Base-by-base conservation (phyloP, 1,140 invertebrate genomes). In the Oscheius sp. region DNA sequence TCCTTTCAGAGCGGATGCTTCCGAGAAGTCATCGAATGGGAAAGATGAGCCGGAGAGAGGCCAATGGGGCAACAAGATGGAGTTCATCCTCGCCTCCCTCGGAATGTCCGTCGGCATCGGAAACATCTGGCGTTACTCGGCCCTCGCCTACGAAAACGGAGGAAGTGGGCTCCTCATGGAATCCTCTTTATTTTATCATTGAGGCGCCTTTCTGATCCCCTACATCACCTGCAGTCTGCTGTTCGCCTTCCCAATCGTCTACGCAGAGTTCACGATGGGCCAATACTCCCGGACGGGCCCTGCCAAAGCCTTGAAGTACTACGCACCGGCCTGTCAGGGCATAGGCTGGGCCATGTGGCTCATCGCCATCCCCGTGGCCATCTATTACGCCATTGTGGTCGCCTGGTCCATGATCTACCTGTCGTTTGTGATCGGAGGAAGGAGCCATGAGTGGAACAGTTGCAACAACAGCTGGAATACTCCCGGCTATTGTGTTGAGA, bases 81-180 rank as follows among this genome's bases (percentile, higher is more conserved):
- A 95, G 82, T 94, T 94, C 85, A 88, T 95, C n/a, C 88, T 95
- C 2, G 93, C 92, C 20, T 91, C 93, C 66, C 93, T 93, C 75
- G 92, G 92, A 2, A 93, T 93, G 77, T 92, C 92, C 0, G 92
- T 93, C 1, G 75, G 75, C 15, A 35, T 76, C 10, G 75, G 75
- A 10, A 76, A 76, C 46, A 3, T 76, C 2, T 76, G 92, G 94
- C 89, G 93, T 79, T 97, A 96, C 87, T 93, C 93, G 10, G 95
- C 94, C 84, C 86, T 95, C 64, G 94, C 92, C 81, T 93, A 95
- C 86, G 91, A 93, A 84, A 95, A 96, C 86, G 93, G 93, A 58
- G 93, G 93, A 86, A 23, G 10, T 13, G 65, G 52, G 13, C 66
- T 73, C 26, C 49, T 66, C 13, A 66, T 73, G 28, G 13, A 13